Evolutionary conservation across 2,113 vertebrate genomes (phyloP), one percentile per base, ranked within the genome.

Genomic region (Cyanoderma ruficeps): DNA sequence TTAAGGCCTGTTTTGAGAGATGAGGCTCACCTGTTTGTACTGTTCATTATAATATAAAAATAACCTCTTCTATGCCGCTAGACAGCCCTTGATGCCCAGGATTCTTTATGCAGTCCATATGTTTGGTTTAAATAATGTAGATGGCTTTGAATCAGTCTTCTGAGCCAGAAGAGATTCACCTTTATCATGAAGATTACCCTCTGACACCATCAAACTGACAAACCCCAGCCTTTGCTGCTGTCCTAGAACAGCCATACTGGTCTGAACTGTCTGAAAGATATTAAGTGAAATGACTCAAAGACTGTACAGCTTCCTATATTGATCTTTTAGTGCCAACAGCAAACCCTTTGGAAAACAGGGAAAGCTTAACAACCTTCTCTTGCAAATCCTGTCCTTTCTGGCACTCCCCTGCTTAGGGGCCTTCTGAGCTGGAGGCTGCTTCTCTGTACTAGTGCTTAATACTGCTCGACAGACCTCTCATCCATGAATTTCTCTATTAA

Each of bases 121-220:
- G 87, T 23, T 79, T 59, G 33, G 44, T 76, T 90, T 95, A 93
- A 93, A 95, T 90, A 96, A 93, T 91, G 65, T 68, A 93, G 72
- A 82, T 18, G 23, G 17, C 49, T 93, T 85, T 76, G 53, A 87
- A 53, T 65, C 41, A 72, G 57, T 64, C 82, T 90, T 94, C 65
- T 85, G 63, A 90, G n/a, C 22, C 63, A 87, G 82, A 87, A 89
- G 35, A 89, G 75, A 71, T 53, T 75, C 39, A 82, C 17, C 41
- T 76, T 91, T 83, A 44, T 55, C 30, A 49, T 61, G 37, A 95
- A 86, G 61, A 85, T 68, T 41, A 85, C 20, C 19, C 23, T 61
- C 31, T 49, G 79, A 69, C 31, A 31, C 10, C 23, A 68, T 10
- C 37, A 83, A 71, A 79, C 13, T 15, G 50, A 44, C 27, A 76